Base-by-base conservation (phyloP, 1,140 invertebrate genomes). In the Belonocnema kinseyi region DNA sequence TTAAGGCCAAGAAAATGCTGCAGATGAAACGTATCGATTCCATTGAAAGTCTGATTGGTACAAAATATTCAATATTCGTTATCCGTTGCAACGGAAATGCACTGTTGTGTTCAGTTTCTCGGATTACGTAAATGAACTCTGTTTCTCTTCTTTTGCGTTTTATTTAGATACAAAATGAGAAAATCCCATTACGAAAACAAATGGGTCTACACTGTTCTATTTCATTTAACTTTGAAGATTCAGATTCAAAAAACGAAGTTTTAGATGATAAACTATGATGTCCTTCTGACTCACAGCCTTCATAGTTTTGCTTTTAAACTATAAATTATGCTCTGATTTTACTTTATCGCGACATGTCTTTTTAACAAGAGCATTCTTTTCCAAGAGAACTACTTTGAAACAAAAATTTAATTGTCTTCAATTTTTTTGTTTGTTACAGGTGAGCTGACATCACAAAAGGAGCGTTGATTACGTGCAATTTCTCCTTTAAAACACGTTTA, bases 51-150 rank as follows among this genome's bases (percentile, higher is more conserved):
- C 3, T 33, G 26, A 3, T 33, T 33, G 26, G 26, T 33, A 33
- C 26, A 33, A 3, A 33, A 33, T 33, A 33, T 33, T 33, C 26
- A 33, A 4, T 33, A 33, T 46, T 46, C 61, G 26, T 66, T 66
- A 66, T 40, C 61, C 61, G n/a, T 33, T 13, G 61, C 26, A 66
- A 7, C n/a, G 26, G 58, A 66, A 66, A 66, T 66, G 58, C 58
- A 66, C 21, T 40, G 58, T 66, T 66, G 58, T 16, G 26, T 66
- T 21, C 40, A 56, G 58, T 66, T 66, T 33, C 26, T 66, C 26
- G 26, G 14, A 33, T 66, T 66, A 66, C 58, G 58, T 66, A 66
- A 66, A 66, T 33, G 21, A 13, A 7, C 19, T 40, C 40, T 66
- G 40, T 66, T 66, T 21, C 26, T 19, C 12, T 58, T 21, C 17